Conservation (phyloP, 2,797 vertebrate species). For the Sebastes ruberrimus region DNA sequence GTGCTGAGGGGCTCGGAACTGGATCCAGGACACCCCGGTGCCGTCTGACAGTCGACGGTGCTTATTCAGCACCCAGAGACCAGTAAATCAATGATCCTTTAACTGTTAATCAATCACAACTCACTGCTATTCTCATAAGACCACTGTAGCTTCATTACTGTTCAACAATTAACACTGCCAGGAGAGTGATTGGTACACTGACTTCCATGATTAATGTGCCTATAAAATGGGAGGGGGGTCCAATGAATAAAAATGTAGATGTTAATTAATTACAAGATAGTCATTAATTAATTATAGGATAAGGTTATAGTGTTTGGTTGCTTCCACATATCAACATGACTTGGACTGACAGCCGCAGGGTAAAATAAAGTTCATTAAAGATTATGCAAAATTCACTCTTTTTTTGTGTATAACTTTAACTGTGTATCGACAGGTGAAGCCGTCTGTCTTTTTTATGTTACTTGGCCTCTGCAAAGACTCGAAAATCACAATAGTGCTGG, state of each 20-base stretch:
- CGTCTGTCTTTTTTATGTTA: conserved; percentile 1
- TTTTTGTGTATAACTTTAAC: not conserved
- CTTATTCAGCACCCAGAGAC: conserved; percentile 65
- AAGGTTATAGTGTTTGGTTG: conserved; percentile 39
- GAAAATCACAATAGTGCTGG: conserved; percentile 57
- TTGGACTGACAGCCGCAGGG: not conserved
- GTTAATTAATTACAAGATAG: conserved; percentile 61
- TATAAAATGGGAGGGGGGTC: conserved; percentile 47
- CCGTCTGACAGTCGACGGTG: conserved; percentile 40
- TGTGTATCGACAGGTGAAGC: not conserved
- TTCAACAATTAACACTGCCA: conserved; percentile 72
- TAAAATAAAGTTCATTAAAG: not conserved
- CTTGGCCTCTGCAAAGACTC: conserved; percentile 17
- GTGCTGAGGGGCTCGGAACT: conserved; percentile 10
- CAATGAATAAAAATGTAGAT: conserved; percentile 53
- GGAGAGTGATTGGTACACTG: conserved; percentile 58
- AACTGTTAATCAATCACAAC: conserved; percentile 78
- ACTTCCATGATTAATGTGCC: conserved; percentile 64
- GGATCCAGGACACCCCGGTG: conserved; percentile 18
- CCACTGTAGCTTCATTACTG: conserved; percentile 70
- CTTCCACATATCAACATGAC: conserved; percentile 27
- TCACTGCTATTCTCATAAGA: conserved; percentile 69
- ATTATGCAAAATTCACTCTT: not conserved
- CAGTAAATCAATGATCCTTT: conserved; percentile 72
- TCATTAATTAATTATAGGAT: conserved; percentile 47